phyloP scores from a whole-genome alignment of 2,113 vertebrate species.

The Spheniscus mendiculus region DNA sequence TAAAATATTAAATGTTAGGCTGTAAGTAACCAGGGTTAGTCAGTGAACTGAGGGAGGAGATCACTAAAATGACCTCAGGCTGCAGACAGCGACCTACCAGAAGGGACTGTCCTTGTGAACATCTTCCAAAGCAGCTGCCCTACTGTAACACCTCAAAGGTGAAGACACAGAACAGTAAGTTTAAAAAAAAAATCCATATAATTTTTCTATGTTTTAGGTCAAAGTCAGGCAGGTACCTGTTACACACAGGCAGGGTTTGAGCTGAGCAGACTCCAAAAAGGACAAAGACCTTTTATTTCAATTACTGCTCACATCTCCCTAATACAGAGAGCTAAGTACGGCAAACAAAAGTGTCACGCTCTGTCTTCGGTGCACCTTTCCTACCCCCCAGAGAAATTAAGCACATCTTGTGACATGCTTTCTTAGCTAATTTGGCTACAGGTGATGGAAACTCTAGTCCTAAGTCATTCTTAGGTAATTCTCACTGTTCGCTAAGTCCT shows the following conservation, averaged over 20 bases:
- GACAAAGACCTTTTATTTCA: not conserved
- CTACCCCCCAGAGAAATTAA: not conserved
- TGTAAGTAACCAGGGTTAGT: not conserved
- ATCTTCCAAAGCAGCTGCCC: not conserved
- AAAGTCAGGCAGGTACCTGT: not conserved
- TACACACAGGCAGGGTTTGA: not conserved
- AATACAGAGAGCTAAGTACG: not conserved
- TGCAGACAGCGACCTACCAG: not conserved
- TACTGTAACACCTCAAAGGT: not conserved
- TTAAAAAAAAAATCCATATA: fast-evolving
- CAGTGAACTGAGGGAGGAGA: not conserved
- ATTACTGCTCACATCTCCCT: not conserved
- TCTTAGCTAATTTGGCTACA: not conserved
- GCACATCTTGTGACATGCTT: not conserved
- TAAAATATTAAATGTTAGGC: not conserved
- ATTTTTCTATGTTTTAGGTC: not conserved
- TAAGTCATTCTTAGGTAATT: not conserved
- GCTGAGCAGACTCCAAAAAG: not conserved
- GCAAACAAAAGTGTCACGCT: not conserved
- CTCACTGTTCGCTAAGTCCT: not conserved
- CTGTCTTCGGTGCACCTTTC: not conserved
- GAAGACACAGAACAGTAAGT: not conserved
- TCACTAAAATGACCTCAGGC: not conserved
- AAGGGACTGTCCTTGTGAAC: not conserved
- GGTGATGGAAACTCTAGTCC: not conserved